These are phyloP conservation scores for Notarius quadriscutis DNA, from an alignment of 2,113 vertebrate species.

Conservation along the genomic window DNA sequence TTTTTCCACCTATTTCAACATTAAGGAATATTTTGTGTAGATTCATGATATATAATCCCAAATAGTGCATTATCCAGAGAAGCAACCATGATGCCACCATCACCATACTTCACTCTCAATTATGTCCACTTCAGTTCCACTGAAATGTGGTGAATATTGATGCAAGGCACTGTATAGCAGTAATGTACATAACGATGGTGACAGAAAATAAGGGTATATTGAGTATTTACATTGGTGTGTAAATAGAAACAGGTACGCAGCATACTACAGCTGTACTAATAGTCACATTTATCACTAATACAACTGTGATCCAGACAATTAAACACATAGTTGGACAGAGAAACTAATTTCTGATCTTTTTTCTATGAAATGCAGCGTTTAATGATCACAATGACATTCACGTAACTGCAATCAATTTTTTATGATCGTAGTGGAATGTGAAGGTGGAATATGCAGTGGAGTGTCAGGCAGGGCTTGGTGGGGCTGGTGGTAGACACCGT, in stretches of 20 bases:
- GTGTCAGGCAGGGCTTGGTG: conserved; percentile 33
- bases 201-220: neutral
- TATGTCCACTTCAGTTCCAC: neutral
- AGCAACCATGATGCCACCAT: neutral
- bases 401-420: neutral
- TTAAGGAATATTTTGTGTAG: neutral
- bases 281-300: neutral
- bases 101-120: neutral
- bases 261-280: conserved; percentile 7
- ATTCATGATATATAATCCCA: neutral
- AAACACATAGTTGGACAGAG: neutral
- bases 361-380: neutral
- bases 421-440: neutral
- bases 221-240: neutral
- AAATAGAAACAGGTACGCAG: neutral
- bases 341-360: neutral
- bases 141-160: neutral
- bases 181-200: neutral
- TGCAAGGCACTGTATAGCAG: neutral
- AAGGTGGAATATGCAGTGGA: conserved; percentile 44
- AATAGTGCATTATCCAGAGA: neutral
- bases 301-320: neutral
- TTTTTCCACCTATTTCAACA: neutral
- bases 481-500: conserved; percentile 49
- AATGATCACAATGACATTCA: neutral